Base-by-base conservation (phyloP, 2,888 invertebrate species). In the Drosophila antonietae region DNA sequence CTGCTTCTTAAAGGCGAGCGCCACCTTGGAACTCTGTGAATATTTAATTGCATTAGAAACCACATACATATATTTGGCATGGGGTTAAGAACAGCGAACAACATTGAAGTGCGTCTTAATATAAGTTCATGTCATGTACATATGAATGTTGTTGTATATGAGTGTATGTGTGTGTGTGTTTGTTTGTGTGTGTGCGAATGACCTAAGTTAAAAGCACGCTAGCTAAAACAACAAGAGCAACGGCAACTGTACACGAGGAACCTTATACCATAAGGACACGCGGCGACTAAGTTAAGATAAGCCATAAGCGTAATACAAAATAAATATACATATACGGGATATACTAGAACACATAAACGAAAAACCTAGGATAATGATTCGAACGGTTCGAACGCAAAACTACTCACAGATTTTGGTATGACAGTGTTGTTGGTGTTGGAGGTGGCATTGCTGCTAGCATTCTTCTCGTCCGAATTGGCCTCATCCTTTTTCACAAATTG, bases 1-100 rank as follows among this genome's bases (percentile, higher is more conserved):
- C 91, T 95, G 95, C 55, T 94, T 94, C 59, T 95, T 95, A 68
- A 96, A 93, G 33, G 94, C 93, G 63, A 95, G 90, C 46, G 94
- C 93, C 68, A 94, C 93, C 90, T 95, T 95, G 68, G 94, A 93
- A 90, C 94, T 94, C 95, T 95, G 88, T 23, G 65, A 61, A 55
- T 37, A 62, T 18, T 23, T 9, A n/a, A 33, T 5, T 0, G 14
- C 23, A 55, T 75, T 70, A 66, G 23, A 31, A 53, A 31, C 10
- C 9, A 18, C 47, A 1, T 20, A 63, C 0, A 53, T 23, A 52
- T 9, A 10, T 58, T 43, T 8, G 18, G 2, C 15, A 23, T 18
- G 9, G 28, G 18, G 10, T 43, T 39, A 18, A 18, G 43, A 53
- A 44, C 53, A 52, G n/a, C 20, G 37, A 56, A 43, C 46, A 53